Evolutionary conservation across 2,113 vertebrate species (phyloP).

Genomic region (Clarias gariepinus): DNA sequence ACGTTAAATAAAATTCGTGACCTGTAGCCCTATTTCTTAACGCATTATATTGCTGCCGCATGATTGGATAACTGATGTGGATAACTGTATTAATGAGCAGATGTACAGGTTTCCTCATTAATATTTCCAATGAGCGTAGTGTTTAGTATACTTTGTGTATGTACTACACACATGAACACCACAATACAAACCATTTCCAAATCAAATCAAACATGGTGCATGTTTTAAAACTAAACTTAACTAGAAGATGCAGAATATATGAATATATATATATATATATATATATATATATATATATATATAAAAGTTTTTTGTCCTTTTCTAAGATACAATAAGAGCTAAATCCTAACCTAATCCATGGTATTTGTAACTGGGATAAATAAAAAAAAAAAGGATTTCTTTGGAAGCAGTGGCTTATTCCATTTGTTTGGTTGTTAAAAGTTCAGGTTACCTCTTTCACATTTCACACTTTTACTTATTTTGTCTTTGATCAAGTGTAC

Average conservation of each 20-base stretch:
- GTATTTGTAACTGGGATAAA: not conserved
- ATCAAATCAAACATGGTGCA: not conserved
- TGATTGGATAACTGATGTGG: too few relatives aligned
- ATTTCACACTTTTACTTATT: not conserved
- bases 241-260: not conserved
- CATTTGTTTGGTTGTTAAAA: not conserved
- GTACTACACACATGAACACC: not conserved
- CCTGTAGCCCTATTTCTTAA: not conserved
- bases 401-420: not conserved
- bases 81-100: not conserved
- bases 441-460: not conserved
- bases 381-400: too few relatives aligned
- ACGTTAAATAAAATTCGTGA: not conserved
- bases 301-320: not conserved
- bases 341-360: not conserved
- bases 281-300: too few relatives aligned
- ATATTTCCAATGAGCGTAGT: not conserved
- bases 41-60: not conserved
- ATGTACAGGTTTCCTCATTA: not conserved
- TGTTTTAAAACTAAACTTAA: not conserved
- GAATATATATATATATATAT: too few relatives aligned
- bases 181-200: not conserved
- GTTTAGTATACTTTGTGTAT: not conserved
- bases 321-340: not conserved
- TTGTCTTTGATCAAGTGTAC: not conserved